Evolutionary conservation across 2,113 vertebrate species (phyloP).

Genomic region (Cavia porcellus): DNA sequence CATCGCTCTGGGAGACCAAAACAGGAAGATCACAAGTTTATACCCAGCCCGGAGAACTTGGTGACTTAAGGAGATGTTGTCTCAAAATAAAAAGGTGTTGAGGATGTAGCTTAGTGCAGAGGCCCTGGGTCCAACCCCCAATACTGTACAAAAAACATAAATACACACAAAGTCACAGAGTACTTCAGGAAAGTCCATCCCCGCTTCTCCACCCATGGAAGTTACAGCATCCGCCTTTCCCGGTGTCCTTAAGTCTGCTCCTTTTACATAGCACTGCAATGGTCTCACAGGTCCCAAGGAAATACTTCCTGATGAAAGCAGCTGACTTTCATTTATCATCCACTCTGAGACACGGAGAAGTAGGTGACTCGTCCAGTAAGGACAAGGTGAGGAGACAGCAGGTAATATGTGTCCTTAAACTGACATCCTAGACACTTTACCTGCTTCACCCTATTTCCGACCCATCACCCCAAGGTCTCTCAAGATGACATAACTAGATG

Average conservation of each 20-base stretch:
- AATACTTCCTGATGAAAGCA: background rate
- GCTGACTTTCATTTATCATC: background rate
- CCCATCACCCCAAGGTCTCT: background rate
- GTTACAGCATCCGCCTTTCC: background rate
- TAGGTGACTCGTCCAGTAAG: background rate
- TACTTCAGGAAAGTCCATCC: fast-evolving
- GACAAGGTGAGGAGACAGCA: background rate
- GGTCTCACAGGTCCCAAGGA: background rate
- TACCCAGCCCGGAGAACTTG: background rate
- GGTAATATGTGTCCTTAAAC: background rate
- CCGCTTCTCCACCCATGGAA: background rate
- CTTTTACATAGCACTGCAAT: fast-evolving
- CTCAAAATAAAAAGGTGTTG: background rate
- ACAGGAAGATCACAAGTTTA: background rate
- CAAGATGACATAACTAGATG: background rate
- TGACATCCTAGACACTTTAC: background rate
- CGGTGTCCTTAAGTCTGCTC: background rate
- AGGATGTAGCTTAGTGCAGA: background rate
- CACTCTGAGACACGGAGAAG: background rate
- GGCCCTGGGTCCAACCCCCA: background rate
- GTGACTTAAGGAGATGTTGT: background rate
- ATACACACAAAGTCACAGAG: background rate
- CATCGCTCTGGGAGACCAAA: background rate
- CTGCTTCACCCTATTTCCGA: background rate
- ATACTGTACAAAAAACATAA: background rate